Evolutionary conservation across 2,888 invertebrate species (phyloP), one percentile per base, ranked within the genome.

Genomic region (Hydroisotoma schaefferi): DNA sequence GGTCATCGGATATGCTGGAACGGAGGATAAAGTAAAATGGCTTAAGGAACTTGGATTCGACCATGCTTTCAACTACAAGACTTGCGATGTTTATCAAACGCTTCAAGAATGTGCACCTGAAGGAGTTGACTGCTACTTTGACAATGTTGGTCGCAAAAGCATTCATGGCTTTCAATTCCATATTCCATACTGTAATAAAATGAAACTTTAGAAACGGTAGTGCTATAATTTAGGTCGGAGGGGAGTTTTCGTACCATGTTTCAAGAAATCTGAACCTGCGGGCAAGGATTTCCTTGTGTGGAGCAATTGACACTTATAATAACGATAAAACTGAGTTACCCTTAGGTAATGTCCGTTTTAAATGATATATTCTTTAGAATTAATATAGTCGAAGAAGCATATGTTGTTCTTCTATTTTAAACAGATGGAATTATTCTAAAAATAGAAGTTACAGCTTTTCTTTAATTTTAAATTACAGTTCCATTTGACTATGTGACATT

Each of bases 101-200:
- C 76, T 88, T 6, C 81, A 80, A 64, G 77, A 82, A 74, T 78
- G 76, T 51, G 86, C 86, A 8, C 86, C 87, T 0, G 77, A 85
- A 12, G 87, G 87, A 3, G 76, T 88, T 0, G 87, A 88, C 74
- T 85, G 85, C 73, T 88, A 86, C 73, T 88, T 88, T 74, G 88
- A 88, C 74, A 88, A 88, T 76, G 88, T 53, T 8, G 18, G 33
- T 33, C 33, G 15, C 15, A 33, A 46, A 40, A 33, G 15, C 8
- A 33, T 33, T 15, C 33, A 33, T 33, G 15, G 33, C 8, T 33
- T 33, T 33, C 15, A 33, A 15, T 15, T 10, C 33, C 15, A 8
- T 33, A 10, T 33, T 33, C 33, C 33, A 8, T 15, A 33, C 15
- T 33, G 33, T 10, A 33, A 33, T 15, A 33, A 33, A 33, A 8